A percentile compares a stretch with the other conserved stretches of the same genome.
phyloP scores from a whole-genome alignment of 2,888 invertebrate genomes.

The Strigamia transsilvanica region DNA sequence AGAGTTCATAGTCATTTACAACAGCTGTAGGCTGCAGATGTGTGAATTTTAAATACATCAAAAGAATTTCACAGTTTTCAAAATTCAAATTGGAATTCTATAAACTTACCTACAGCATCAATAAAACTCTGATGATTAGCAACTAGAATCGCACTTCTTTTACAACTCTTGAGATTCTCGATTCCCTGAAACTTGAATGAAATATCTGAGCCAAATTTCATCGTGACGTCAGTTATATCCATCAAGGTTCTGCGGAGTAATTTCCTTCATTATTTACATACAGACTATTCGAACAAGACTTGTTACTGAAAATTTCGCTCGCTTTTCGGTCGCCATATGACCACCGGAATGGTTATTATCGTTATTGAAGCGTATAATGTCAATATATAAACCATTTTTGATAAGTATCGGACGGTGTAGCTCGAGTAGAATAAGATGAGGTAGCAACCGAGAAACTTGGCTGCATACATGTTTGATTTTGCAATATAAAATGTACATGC shows the following conservation, averaged over 20 bases:
- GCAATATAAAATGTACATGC: too few species aligned
- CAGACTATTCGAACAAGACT: background rate
- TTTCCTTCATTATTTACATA: background rate
- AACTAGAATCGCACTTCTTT: background rate
- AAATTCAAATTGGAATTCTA: too few species aligned
- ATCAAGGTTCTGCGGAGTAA: background rate
- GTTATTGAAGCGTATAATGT: background rate
- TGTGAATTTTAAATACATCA: too few species aligned
- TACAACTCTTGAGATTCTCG: background rate
- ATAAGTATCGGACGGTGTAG: background rate
- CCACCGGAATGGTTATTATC: background rate
- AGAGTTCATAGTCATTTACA: too few species aligned
- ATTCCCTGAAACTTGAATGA: background rate
- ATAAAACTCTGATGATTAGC: slow-evolving; percentile 6
- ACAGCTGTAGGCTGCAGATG: too few species aligned
- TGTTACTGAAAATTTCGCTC: background rate
- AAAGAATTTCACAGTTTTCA: too few species aligned
- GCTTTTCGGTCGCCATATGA: background rate
- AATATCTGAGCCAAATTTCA: background rate
- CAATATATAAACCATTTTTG: background rate
- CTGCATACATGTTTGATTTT: background rate
- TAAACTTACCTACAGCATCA: background rate
- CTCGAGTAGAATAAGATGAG: background rate
- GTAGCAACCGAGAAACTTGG: background rate
- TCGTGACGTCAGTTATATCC: background rate